These are phyloP conservation scores for Catalaphyllia jardinei DNA, from an alignment of 64 coral and sea anemone species.

Conservation along the genomic window DNA sequence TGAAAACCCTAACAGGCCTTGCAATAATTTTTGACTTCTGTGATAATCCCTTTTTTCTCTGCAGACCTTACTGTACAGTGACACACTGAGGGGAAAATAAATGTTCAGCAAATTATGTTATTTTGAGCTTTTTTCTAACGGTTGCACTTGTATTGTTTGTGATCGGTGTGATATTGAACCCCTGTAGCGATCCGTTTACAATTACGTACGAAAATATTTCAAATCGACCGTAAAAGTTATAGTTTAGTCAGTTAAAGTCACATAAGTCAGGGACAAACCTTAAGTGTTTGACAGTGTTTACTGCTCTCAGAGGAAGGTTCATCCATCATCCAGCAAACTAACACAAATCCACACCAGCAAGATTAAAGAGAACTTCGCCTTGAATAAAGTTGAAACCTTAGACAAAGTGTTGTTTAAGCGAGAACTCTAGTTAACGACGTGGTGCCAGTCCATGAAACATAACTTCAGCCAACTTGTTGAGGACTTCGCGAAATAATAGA, in stretches of 20 bases:
- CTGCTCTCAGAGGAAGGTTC: constrained; percentile 8
- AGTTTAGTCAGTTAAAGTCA: background rate
- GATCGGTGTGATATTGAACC: background rate
- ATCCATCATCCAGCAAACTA: background rate
- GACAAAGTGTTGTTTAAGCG: background rate
- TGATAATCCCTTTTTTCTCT: no score
- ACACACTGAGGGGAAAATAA: no score
- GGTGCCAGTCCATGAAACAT: background rate
- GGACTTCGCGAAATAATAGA: background rate
- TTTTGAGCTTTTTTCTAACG: background rate
- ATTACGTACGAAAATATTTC: background rate
- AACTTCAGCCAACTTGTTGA: background rate
- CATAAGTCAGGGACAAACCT: background rate
- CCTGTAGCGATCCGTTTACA: background rate
- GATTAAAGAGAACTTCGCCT: background rate
- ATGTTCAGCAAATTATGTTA: no score
- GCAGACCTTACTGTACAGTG: no score
- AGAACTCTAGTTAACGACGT: background rate
- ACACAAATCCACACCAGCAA: background rate
- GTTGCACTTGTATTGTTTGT: background rate
- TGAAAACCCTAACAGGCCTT: no score
- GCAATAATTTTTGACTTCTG: no score
- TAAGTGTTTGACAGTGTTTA: background rate
- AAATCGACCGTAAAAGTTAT: background rate
- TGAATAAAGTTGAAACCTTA: no score